phyloP scores from a whole-genome alignment of 30 jellyfish, hydroid and myxozoan genomes.

The Cassiopea andromeda region DNA sequence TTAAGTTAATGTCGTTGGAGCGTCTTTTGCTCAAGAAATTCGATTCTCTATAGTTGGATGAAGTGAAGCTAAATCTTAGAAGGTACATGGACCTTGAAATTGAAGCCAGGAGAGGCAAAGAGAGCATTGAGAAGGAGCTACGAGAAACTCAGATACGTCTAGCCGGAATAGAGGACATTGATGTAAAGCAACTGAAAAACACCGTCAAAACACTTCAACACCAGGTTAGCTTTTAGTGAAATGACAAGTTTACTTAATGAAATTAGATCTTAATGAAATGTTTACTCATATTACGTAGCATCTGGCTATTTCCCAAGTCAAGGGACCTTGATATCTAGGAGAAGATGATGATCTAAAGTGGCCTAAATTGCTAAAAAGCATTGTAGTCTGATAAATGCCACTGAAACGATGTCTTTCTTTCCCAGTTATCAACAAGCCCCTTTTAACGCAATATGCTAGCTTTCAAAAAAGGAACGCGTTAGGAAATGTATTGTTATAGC shows the following conservation, averaged over 20 bases:
- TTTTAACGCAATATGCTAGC: too few relatives aligned
- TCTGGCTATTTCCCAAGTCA: too few relatives aligned
- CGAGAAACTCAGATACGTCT: conserved; percentile 65
- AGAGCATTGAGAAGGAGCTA: conserved; percentile 62
- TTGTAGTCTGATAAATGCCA: too few relatives aligned
- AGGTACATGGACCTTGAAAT: conserved; percentile 67
- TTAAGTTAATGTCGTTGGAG: not conserved
- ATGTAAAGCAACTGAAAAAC: conserved; percentile 59
- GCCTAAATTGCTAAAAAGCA: too few relatives aligned
- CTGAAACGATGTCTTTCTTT: too few relatives aligned
- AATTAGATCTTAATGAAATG: too few relatives aligned
- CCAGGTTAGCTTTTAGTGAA: conserved; percentile 20
- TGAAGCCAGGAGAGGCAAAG: conserved; percentile 49
- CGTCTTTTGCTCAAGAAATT: not conserved
- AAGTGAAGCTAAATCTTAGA: conserved; percentile 38
- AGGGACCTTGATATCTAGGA: too few relatives aligned
- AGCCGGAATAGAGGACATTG: conserved; percentile 71
- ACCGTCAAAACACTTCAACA: conserved; percentile 49
- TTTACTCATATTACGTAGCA: not conserved
- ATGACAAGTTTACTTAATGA: not conserved
- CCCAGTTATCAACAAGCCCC: too few relatives aligned
- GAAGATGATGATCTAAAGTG: too few relatives aligned
- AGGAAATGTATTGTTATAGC: too few relatives aligned
- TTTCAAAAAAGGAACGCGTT: too few relatives aligned
- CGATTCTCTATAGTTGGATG: conserved; percentile 29